A percentile compares a stretch with the other conserved stretches of the same genome.
Conservation (phyloP, 2,797 vertebrate species). For the Urophycis tenuis region DNA sequence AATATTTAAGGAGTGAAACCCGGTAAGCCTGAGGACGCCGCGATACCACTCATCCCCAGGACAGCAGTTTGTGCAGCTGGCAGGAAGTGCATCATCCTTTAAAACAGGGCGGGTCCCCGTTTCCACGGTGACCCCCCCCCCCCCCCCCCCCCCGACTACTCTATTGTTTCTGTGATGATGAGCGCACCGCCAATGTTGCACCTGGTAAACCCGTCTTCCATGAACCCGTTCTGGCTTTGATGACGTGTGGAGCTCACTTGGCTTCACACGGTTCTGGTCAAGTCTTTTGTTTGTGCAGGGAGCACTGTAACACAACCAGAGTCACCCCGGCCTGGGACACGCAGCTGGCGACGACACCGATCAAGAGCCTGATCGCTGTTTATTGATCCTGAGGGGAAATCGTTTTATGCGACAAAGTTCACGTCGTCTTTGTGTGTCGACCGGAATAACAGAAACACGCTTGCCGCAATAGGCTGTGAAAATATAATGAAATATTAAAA, state of each 20-base stretch:
- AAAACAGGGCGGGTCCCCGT: conserved; percentile 2
- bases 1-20: background rate
- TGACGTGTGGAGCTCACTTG: no score
- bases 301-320: background rate
- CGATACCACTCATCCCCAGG: background rate
- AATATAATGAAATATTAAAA: background rate
- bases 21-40: background rate
- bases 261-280: background rate
- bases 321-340: background rate
- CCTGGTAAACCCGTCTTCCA: background rate
- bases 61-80: background rate
- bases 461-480: background rate
- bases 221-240: background rate
- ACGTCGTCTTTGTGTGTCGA: no score
- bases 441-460: background rate
- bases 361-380: no score
- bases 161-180: background rate
- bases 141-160: no score
- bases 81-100: background rate
- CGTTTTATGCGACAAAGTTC: background rate
- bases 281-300: background rate
- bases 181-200: background rate
- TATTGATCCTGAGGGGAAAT: no score
- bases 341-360: no score
- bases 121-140: background rate